A percentile compares a stretch with the other conserved stretches of the same genome.
These are phyloP conservation scores for Mastacembelus armatus DNA, from an alignment of 2,797 vertebrate species.

Conservation along the genomic window DNA sequence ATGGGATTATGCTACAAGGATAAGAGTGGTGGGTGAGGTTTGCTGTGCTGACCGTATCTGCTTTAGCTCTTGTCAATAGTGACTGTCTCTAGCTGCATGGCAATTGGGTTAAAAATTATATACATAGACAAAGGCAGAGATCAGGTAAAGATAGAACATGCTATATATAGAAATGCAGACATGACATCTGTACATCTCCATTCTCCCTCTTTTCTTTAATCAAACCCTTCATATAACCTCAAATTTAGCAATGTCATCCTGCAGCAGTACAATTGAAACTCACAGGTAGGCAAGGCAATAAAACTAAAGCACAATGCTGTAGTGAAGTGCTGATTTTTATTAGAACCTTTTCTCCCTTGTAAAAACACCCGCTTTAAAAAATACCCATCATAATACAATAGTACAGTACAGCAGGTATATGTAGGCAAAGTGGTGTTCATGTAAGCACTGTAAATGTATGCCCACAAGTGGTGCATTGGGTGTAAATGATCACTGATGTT, in stretches of 20 bases:
- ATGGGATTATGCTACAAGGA: constrained; percentile 74
- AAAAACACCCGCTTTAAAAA: constrained; percentile 15
- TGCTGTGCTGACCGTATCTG: constrained; percentile 6
- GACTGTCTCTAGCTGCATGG: constrained; percentile 21
- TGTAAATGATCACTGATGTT: neutral
- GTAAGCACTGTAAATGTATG: neutral
- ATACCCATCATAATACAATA: constrained; percentile 20
- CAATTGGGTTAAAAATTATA: constrained; percentile 28
- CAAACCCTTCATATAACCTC: constrained; percentile 23
- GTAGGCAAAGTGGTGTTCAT: neutral
- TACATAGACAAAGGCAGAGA: constrained; percentile 1
- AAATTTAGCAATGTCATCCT: constrained; percentile 37
- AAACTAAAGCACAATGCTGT: neutral
- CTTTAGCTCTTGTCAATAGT: constrained; percentile 19
- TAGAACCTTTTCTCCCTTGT: constrained; percentile 6
- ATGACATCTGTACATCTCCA: neutral
- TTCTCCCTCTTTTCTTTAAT: constrained; percentile 9
- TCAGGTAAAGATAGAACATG: constrained; percentile 18
- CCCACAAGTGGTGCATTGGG: neutral
- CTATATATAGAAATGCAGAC: constrained; percentile 63
- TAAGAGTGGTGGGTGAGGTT: constrained; percentile 39
- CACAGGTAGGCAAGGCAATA: constrained; percentile 5
- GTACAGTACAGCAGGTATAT: constrained; percentile 5
- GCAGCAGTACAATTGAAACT: constrained; percentile 31
- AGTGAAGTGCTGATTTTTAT: constrained; percentile 6